Conservation (phyloP, 2,797 vertebrate genomes). For the Danio aesculapii region DNA sequence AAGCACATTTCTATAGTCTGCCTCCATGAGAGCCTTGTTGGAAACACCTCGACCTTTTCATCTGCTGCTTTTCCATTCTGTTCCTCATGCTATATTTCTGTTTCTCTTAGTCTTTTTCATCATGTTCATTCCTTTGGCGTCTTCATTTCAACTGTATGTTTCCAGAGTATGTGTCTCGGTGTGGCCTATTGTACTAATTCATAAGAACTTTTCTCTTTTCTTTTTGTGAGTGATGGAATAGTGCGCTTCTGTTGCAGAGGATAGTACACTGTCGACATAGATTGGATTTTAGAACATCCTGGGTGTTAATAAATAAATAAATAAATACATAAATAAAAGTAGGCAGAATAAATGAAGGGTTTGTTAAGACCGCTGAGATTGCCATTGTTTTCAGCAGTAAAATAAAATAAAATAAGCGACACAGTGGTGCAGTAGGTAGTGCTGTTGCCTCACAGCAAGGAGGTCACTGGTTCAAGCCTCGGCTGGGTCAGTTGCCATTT, state of each 20-base stretch:
- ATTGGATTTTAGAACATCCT: neutral
- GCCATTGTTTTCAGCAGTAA: neutral
- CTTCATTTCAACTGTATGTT: slow-evolving; percentile 63
- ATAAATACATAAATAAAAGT: neutral
- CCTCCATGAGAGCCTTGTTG: slow-evolving; percentile 66
- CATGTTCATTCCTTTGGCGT: slow-evolving; percentile 15
- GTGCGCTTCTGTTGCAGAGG: neutral
- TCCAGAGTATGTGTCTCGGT: slow-evolving; percentile 77
- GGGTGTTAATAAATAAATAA: neutral
- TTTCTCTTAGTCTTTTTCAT: slow-evolving; percentile 56
- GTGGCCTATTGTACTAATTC: slow-evolving; percentile 77
- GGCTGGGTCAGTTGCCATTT: too few species aligned
- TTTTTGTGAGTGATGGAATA: neutral
- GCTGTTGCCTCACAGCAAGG: too few species aligned
- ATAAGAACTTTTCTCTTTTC: slow-evolving; percentile 70
- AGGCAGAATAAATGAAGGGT: neutral
- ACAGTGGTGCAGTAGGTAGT: too few species aligned
- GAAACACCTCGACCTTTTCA: slow-evolving; percentile 51
- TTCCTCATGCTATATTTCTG: slow-evolving; percentile 60
- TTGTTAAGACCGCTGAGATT: neutral
- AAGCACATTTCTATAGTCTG: slow-evolving; percentile 73
- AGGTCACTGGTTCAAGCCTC: too few species aligned
- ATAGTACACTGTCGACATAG: neutral
- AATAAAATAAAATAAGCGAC: too few species aligned
- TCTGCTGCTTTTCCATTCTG: slow-evolving; percentile 15